Conservation (phyloP, 1,140 invertebrate genomes). For the Trachymyrmex cornetzi region DNA sequence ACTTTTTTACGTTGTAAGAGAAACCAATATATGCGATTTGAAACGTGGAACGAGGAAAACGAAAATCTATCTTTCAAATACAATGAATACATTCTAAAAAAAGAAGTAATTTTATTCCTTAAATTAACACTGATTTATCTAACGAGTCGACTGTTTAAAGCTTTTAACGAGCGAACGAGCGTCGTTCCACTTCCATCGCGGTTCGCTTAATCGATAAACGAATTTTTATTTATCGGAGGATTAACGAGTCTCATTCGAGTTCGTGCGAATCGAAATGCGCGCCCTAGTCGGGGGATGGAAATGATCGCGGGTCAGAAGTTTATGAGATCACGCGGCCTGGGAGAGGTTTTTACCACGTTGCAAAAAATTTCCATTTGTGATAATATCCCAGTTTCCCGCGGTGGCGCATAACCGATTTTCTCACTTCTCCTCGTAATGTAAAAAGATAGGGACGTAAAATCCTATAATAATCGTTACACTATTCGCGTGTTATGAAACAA, state of each 20-base stretch:
- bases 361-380: conserved; percentile 65
- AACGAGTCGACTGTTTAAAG: conserved; percentile 23
- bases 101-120: conserved; percentile 12
- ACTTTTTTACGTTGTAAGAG: background rate
- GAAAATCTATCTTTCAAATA: background rate
- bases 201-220: conserved; percentile 53
- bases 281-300: conserved; percentile 26
- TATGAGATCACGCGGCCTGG: conserved; percentile 39
- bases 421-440: conserved; percentile 47
- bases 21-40: background rate
- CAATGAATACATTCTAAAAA: background rate
- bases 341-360: conserved; percentile 48
- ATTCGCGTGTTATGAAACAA: conserved; percentile 26
- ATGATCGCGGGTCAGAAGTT: conserved; percentile 65
- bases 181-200: background rate
- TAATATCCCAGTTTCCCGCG: conserved; percentile 45
- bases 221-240: conserved; percentile 71
- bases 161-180: conserved; percentile 33
- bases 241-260: conserved; percentile 52
- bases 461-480: conserved; percentile 52
- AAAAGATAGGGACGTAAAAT: conserved; percentile 55
- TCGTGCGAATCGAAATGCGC: conserved; percentile 43
- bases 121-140: conserved; percentile 29
- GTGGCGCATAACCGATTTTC: conserved; percentile 61
- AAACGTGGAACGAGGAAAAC: background rate